Evolutionary conservation across 2,888 invertebrate genomes (phyloP).

Genomic region (Alcis repandata): DNA sequence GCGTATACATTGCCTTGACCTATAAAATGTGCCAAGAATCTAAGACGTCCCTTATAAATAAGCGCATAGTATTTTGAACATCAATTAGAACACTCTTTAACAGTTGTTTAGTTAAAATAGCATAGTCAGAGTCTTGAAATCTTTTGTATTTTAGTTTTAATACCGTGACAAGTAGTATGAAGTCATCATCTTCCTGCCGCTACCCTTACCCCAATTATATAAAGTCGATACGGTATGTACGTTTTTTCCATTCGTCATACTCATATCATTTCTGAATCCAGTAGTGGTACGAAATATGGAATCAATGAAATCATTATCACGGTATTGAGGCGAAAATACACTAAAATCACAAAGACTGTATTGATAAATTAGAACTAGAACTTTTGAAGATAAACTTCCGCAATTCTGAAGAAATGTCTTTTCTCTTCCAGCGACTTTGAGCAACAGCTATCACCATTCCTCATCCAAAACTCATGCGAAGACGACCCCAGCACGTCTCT

Average conservation of each 20-base stretch:
- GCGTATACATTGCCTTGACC: neutral
- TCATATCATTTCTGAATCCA: no score
- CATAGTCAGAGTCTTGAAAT: neutral
- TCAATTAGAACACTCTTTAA: neutral
- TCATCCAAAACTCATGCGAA: slow-evolving; percentile 80
- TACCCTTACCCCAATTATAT: no score
- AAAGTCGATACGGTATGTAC: no score
- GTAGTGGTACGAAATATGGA: no score
- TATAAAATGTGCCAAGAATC: slow-evolving; percentile 29
- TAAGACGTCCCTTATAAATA: neutral
- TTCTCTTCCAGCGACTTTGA: slow-evolving; percentile 77
- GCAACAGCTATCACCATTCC: slow-evolving; percentile 86
- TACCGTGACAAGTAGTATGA: neutral
- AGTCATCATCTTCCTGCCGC: no score
- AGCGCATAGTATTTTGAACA: neutral
- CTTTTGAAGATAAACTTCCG: neutral
- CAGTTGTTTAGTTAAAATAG: neutral
- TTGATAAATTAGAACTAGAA: neutral
- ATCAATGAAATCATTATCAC: neutral
- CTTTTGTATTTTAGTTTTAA: neutral
- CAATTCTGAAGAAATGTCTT: neutral
- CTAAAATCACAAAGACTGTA: neutral
- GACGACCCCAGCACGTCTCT: slow-evolving; percentile 64
- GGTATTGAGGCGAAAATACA: neutral
- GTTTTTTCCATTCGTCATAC: no score